Evolutionary conservation across 2,113 vertebrate genomes (phyloP), one percentile per base, ranked within the genome.

Genomic region (Burhinus bistriatus): DNA sequence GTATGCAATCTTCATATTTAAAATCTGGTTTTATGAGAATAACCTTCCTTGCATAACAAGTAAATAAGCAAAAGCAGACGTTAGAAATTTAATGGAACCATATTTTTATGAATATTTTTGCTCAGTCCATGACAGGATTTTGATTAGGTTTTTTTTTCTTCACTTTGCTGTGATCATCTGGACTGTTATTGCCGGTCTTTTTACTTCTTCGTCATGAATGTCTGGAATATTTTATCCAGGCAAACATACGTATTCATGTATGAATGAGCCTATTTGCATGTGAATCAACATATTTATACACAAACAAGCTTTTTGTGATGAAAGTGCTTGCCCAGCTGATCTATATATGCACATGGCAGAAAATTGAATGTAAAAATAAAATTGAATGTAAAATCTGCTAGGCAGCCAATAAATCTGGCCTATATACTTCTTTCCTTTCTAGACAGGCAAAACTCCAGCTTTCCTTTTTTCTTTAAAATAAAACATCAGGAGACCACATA

Each of bases 11-110:
- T 90, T 92, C 76, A 71, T 54, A 59, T 75, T 88, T 88, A 92
- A 88, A 90, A 96, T 30, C n/a, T 73, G 22, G 9, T 92, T 96
- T 82, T 88, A 59, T 92, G 79, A 88, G 71, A 92, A 66, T 36
- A 80, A 77, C 34, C n/a, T 77, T 86, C 68, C 68, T 81, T 93
- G 23, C 79, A 66, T 92, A 90, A 85, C 49, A 94, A 86, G 72
- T 71, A 96, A 93, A 86, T 93, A 94, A 89, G 85, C 42, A 86
- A 94, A 96, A 92, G 82, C 54, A 94, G 62, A 76, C 15, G 3
- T 66, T 81, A 91, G 76, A 93, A 94, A 94, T 93, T 90, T 96
- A 95, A 97, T 88, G 55, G 85, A 93, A 93, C 68, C 45, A 54
- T 93, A 90, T 86, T 81, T 97, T 91, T 90, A 77, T 78, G 20